These are phyloP conservation scores for Propsilocerus akamusi DNA, from an alignment of 1,140 invertebrate species.

Conservation along the genomic window DNA sequence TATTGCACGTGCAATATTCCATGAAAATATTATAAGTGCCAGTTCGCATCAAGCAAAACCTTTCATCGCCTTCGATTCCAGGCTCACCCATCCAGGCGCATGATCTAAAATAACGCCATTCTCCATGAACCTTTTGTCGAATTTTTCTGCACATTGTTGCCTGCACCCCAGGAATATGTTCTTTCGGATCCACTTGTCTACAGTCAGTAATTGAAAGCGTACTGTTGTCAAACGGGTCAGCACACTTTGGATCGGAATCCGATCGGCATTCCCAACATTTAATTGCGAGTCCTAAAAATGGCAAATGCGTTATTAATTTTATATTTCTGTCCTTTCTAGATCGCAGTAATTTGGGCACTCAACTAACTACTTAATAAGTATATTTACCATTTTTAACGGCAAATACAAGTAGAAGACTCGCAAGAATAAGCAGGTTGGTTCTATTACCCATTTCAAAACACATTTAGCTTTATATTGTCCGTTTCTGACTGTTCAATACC, in stretches of 20 bases:
- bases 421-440: neutral
- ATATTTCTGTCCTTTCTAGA: neutral
- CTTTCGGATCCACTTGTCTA: slow-evolving; percentile 37
- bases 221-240: slow-evolving; percentile 82
- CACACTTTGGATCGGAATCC: slow-evolving; percentile 74
- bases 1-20: slow-evolving; percentile 84
- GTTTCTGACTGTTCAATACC: no score
- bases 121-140: slow-evolving; percentile 78
- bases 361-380: neutral
- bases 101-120: slow-evolving; percentile 76
- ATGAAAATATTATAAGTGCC: slow-evolving; percentile 87
- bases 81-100: slow-evolving; percentile 83
- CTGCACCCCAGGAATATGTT: slow-evolving; percentile 45
- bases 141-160: slow-evolving; percentile 86
- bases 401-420: neutral
- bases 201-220: slow-evolving; percentile 78
- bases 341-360: neutral
- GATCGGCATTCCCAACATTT: slow-evolving; percentile 88
- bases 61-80: slow-evolving; percentile 73
- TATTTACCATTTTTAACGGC: neutral
- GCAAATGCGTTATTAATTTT: neutral
- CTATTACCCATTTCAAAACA: neutral
- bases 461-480: no score
- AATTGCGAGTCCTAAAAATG: slow-evolving; percentile 41
- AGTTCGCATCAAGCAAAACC: slow-evolving; percentile 76